Evolutionary conservation across 2,888 invertebrate species (phyloP).

Genomic region (Cremastinae sp.): DNA sequence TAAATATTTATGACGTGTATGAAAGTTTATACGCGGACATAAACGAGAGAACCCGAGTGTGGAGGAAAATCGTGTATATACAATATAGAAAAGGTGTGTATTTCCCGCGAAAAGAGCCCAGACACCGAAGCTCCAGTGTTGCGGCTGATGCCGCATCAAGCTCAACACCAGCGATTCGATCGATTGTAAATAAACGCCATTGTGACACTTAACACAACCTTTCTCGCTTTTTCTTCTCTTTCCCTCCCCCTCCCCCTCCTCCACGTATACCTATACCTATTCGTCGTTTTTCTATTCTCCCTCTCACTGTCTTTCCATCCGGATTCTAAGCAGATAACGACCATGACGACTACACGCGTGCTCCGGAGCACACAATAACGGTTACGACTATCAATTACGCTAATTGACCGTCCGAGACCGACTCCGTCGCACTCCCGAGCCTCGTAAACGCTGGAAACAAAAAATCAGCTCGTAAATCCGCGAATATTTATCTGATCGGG

Average conservation of each 20-base stretch:
- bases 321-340: slow-evolving; percentile 32
- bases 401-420: slow-evolving; percentile 58
- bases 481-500: not conserved
- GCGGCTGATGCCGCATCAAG: slow-evolving; percentile 57
- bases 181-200: slow-evolving; percentile 62
- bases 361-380: slow-evolving; percentile 52
- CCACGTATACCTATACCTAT: no score
- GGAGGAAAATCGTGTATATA: not conserved
- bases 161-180: slow-evolving; percentile 54
- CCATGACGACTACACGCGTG: slow-evolving; percentile 50
- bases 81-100: slow-evolving; percentile 5
- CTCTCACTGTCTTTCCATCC: slow-evolving; percentile 10
- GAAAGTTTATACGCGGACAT: slow-evolving; percentile 6
- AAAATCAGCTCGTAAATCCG: not conserved
- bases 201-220: slow-evolving; percentile 48
- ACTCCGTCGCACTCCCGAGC: slow-evolving; percentile 11
- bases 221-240: not conserved
- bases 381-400: slow-evolving; percentile 58
- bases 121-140: slow-evolving; percentile 42
- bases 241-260: slow-evolving; percentile 5
- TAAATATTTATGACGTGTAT: slow-evolving; percentile 53
- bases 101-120: slow-evolving; percentile 16
- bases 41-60: slow-evolving; percentile 3
- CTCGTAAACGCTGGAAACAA: not conserved
- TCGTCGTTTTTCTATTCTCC: not conserved